A percentile compares a stretch with the other conserved stretches of the same genome.
Conservation (phyloP, 2,113 vertebrate genomes). For the Oostethus manadensis region DNA sequence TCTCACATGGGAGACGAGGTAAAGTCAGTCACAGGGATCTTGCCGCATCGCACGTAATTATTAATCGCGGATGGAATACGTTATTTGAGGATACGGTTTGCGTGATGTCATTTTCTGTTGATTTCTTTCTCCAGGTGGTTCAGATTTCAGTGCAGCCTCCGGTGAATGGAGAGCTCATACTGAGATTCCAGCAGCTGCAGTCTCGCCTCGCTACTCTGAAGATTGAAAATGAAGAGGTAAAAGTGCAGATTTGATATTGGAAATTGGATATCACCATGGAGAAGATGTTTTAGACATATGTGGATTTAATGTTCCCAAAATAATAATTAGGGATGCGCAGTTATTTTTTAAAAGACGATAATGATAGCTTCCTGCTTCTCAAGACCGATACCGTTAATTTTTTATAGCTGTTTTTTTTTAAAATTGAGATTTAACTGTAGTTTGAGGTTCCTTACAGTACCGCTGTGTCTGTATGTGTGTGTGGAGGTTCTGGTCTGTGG, state of each 20-base stretch:
- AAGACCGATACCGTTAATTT: too few relatives aligned
- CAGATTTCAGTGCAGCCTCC: conserved; percentile 93
- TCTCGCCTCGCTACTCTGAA: conserved; percentile 91
- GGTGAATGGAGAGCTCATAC: conserved; percentile 88
- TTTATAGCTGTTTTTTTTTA: too few relatives aligned
- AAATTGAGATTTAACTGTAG: too few relatives aligned
- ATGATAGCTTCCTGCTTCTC: too few relatives aligned
- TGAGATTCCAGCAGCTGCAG: conserved; percentile 93
- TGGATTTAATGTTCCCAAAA: too few relatives aligned
- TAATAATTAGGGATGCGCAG: too few relatives aligned
- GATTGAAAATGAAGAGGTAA: conserved; percentile 98
- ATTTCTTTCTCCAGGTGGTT: conserved; percentile 76
- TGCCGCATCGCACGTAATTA: not conserved
- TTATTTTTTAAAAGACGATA: too few relatives aligned
- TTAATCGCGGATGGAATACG: not conserved
- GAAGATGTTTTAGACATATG: too few relatives aligned
- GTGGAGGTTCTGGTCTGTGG: too few relatives aligned
- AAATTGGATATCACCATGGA: not conserved
- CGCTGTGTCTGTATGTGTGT: too few relatives aligned
- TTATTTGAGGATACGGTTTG: not conserved
- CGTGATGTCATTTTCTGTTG: too few relatives aligned
- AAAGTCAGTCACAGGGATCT: not conserved
- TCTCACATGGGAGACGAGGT: conserved; percentile 98
- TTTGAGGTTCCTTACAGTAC: too few relatives aligned
- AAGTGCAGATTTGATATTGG: conserved; percentile 6